phyloP scores from a whole-genome alignment of 2,888 invertebrate genomes.

The Serripes groenlandicus region DNA sequence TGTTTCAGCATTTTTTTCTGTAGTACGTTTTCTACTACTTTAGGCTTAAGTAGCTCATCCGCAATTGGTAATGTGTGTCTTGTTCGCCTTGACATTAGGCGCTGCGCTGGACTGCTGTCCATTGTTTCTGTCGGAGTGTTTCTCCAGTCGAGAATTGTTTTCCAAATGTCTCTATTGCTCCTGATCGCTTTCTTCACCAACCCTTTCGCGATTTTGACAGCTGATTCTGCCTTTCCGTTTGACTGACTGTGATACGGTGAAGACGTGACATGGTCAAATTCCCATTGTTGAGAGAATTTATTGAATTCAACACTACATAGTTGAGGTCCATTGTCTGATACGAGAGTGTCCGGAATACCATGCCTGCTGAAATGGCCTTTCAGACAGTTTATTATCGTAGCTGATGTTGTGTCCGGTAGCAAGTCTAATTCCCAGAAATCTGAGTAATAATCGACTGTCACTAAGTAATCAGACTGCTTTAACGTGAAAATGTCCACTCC shows the following conservation, averaged over 20 bases:
- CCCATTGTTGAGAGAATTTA: constrained; percentile 18
- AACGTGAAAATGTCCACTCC: constrained; percentile 45
- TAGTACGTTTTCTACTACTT: constrained; percentile 22
- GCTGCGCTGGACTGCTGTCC: constrained; percentile 55
- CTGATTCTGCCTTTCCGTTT: constrained; percentile 45
- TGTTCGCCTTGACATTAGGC: constrained; percentile 56
- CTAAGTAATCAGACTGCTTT: constrained; percentile 36
- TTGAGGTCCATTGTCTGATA: constrained; percentile 59
- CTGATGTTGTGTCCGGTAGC: constrained; percentile 33
- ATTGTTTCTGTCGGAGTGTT: constrained; percentile 56
- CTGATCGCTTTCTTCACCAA: constrained; percentile 19
- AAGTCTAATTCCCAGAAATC: constrained; percentile 48
- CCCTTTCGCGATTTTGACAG: constrained; percentile 23
- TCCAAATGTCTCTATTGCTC: too few relatives aligned
- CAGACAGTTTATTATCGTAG: constrained; percentile 31
- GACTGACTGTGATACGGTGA: too few relatives aligned
- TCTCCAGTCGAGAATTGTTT: constrained; percentile 47
- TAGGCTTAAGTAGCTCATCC: constrained; percentile 23
- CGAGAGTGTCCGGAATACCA: constrained; percentile 50
- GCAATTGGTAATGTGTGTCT: constrained; percentile 37
- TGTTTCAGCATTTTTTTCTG: constrained; percentile 1
- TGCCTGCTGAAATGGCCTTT: constrained; percentile 54
- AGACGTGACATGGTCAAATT: constrained; percentile 15
- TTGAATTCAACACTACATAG: constrained; percentile 31
- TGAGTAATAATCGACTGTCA: constrained; percentile 54